These are phyloP conservation scores for Genyomyrus donnyi DNA, from an alignment of 2,113 vertebrate species.

Conservation along the genomic window DNA sequence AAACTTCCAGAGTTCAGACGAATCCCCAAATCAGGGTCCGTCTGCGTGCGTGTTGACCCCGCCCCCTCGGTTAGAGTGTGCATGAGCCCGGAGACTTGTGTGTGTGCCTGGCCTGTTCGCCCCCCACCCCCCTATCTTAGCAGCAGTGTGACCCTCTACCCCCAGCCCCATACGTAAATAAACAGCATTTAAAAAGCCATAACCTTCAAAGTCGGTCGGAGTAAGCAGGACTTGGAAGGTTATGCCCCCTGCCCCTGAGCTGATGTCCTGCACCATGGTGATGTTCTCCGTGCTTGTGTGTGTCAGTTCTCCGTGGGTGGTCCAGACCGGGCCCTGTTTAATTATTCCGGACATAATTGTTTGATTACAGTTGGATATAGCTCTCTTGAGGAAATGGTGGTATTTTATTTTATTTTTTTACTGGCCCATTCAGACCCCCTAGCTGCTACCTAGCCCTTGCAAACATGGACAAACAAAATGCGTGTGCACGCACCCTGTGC, in stretches of 20 bases:
- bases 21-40: background rate
- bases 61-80: background rate
- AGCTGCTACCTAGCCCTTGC: background rate
- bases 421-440: background rate
- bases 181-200: background rate
- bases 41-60: background rate
- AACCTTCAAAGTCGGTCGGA: background rate
- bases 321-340: background rate
- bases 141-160: background rate
- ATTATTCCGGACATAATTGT: constrained; percentile 14
- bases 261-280: background rate
- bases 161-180: background rate
- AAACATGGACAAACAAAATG: background rate
- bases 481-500: background rate
- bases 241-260: background rate
- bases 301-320: background rate
- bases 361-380: constrained; percentile 9
- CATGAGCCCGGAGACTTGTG: background rate
- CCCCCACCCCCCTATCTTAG: background rate
- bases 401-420: background rate
- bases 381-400: constrained; percentile 4
- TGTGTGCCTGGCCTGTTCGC: background rate
- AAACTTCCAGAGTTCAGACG: background rate
- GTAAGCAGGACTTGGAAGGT: background rate
- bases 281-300: background rate